Base-by-base conservation (phyloP, 92 coral and sea anemone species). In the Phenganax subtilis region DNA sequence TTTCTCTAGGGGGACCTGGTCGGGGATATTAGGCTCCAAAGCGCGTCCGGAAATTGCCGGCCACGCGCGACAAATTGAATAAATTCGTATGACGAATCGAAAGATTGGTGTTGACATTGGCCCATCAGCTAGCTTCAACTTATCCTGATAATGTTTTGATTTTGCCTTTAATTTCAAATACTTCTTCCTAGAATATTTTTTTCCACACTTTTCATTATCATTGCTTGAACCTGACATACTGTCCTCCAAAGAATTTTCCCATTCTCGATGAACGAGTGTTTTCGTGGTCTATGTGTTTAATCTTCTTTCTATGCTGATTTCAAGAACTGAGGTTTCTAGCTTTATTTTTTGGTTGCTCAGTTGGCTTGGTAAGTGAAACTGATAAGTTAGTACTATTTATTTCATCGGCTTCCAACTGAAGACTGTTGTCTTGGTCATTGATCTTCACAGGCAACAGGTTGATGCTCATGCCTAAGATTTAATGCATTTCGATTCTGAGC, bases 111-210 rank as follows among this genome's bases (percentile, higher is more conserved):
- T 68, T 17, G 11, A 6, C 27, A 14, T 7, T 59, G 65, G 65
- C n/a, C 7, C 27, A 14, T 25, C 65, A 6, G 7, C 27, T 59
- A 25, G 65, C 16, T 59, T 59, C n/a, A 59, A 59, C 65, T 59
- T 14, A 59, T 25, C 27, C 16, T 7, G 65, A 59, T 59, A 59
- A 14, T 6, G 65, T 59, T 68, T 12, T 0, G 25, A 68, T 47
- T n/a, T 68, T 8, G 14, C 54, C 27, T 68, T 68, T 47, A 68
- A 68, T 71, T 71, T 71, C 55, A 71, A 53, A n/a, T 71, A 9
- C 17, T 51, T 71, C 55, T 71, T 71, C 37, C 57, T 20, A 4
- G 55, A 37, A 37, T 71, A 71, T 51, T 71, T 71, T 17, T 47
- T 5, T 10, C 28, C 30, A 3, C 17, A n/a, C n/a, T 10, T 27